These are phyloP conservation scores for Hirundo rustica DNA, from an alignment of 2,797 vertebrate species.

Conservation along the genomic window DNA sequence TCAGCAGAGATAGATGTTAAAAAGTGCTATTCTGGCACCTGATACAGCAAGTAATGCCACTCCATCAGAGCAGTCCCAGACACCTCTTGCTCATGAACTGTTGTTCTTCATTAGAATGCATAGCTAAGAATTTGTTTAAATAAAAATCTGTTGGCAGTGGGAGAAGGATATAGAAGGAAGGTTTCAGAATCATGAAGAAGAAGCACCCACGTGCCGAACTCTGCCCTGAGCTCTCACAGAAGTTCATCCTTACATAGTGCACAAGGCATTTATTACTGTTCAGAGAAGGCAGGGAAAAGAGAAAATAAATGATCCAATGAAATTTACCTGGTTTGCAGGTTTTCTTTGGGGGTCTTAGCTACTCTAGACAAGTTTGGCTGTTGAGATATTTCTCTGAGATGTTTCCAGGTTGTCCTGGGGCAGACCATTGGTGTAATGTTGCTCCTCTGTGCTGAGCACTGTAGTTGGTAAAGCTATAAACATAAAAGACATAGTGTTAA, in stretches of 20 bases:
- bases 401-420: background rate
- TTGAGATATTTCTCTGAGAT: background rate
- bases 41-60: background rate
- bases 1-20: background rate
- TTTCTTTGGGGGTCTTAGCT: background rate
- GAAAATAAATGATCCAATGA: background rate
- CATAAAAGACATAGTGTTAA: background rate
- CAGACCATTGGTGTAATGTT: background rate
- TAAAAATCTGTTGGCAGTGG: background rate
- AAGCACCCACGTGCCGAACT: background rate
- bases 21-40: slow-evolving; percentile 2
- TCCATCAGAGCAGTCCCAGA: accelerated
- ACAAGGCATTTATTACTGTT: background rate
- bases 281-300: background rate
- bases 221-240: accelerated
- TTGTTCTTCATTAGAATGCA: background rate
- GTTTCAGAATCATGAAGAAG: background rate
- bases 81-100: background rate
- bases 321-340: background rate
- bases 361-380: background rate
- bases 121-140: background rate
- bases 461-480: background rate
- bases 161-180: background rate
- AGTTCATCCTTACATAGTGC: background rate
- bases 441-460: background rate